Base-by-base conservation (phyloP, 2,888 invertebrate species). In the Nomada lathburiana region DNA sequence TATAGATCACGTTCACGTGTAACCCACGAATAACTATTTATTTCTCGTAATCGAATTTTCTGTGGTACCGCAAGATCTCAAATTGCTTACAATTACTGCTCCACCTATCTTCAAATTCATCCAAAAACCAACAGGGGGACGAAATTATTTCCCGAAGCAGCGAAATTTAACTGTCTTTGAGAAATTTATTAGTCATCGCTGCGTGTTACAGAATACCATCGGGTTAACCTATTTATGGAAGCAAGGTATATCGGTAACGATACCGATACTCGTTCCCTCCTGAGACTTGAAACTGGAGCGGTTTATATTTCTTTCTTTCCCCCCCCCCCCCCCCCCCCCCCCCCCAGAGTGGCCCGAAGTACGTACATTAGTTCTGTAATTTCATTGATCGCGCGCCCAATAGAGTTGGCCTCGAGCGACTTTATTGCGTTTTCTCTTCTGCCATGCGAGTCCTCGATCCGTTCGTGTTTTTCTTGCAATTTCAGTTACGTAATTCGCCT, bases 361-460 rank as follows among this genome's bases (percentile, higher is more conserved):
- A 52, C 63, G 69, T 36, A 55, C 60, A 59, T 82, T 69, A 65
- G 73, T 70, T 76, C 57, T 73, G 81, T 76, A 81, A 83, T 82
- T 82, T 82, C 69, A 81, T 83, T 76, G 76, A 83, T 82, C 76
- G 73, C 36, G 47, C 73, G 20, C 26, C 62, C 73, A 71, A 81
- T 69, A 73, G 69, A 55, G 36, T 18, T 44, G 82, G 71, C 82
- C 82, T 69, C 81, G 68, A 72, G 68, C 82, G 55, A 76, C 60
- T 73, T 82, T 73, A 82, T 82, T 81, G 55, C 69, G 64, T 76
- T 82, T 72, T 67, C 77, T 55, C 62, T 52, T 77, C 74, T 52
- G 74, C 71, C 73, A 63, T 67, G 59, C 77, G 62, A 71, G 36
- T 26, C n/a, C n/a, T n/a, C 47, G 55, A 63, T 65, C 23, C 26